A percentile compares a stretch with the other conserved stretches of the same genome.
Evolutionary conservation across 1,140 invertebrate genomes (phyloP).

Genomic region (Myzus persicae): DNA sequence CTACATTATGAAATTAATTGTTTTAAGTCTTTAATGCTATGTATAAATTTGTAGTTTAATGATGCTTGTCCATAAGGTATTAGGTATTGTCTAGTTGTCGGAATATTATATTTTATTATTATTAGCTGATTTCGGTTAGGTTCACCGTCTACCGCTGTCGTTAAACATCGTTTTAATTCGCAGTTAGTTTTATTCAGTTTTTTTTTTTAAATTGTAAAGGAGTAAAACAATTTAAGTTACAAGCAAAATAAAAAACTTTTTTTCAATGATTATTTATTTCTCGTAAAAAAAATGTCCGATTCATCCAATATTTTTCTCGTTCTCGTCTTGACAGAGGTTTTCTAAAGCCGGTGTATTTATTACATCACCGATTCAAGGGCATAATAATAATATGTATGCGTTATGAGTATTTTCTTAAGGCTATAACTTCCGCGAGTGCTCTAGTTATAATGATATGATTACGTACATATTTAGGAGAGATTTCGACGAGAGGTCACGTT

Average conservation of each 20-base stretch:
- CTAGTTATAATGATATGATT: not conserved
- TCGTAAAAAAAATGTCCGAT: not conserved
- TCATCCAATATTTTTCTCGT: not conserved
- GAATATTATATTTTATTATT: too few relatives aligned
- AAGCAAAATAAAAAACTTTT: not conserved
- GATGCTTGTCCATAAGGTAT: too few relatives aligned
- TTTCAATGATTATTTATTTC: not conserved
- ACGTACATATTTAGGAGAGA: not conserved
- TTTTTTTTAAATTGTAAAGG: too few relatives aligned
- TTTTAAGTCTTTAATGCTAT: too few relatives aligned
- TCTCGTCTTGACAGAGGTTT: not conserved
- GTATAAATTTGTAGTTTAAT: too few relatives aligned
- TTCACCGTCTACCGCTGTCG: too few relatives aligned
- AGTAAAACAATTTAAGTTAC: not conserved
- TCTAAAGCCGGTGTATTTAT: not conserved
- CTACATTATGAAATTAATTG: not conserved
- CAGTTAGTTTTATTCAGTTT: too few relatives aligned
- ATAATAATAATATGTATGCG: not conserved
- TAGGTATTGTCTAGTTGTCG: too few relatives aligned
- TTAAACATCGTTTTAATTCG: too few relatives aligned
- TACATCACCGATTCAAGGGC: not conserved
- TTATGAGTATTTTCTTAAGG: not conserved
- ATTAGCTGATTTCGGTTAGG: too few relatives aligned
- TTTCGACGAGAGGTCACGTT: conserved; percentile 20
- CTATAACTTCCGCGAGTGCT: not conserved